A percentile compares a stretch with the other conserved stretches of the same genome.
Evolutionary conservation across 1,140 invertebrate species (phyloP).

Genomic region (Anastatus disparis): DNA sequence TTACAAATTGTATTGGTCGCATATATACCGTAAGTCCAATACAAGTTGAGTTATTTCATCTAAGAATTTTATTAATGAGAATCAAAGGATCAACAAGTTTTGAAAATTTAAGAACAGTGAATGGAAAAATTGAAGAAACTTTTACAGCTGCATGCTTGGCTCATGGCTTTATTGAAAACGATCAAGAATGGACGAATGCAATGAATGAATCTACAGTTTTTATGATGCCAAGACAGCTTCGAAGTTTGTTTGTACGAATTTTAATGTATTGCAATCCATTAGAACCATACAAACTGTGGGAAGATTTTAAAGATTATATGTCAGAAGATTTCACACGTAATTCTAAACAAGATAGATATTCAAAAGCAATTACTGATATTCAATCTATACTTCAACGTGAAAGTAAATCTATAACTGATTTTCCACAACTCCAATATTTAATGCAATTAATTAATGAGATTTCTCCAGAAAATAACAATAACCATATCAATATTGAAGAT

Average conservation of each 20-base stretch:
- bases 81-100: too few relatives aligned
- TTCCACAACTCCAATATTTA: too few relatives aligned
- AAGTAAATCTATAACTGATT: constrained; percentile 4
- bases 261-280: too few relatives aligned
- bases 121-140: constrained; percentile 42
- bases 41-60: too few relatives aligned
- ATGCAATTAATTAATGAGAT: not conserved
- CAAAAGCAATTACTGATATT: not conserved
- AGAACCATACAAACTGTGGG: constrained; percentile 32
- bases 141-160: constrained; percentile 53
- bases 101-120: too few relatives aligned
- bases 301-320: constrained; percentile 31
- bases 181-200: constrained; percentile 48
- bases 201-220: constrained; percentile 6
- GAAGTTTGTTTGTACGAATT: too few relatives aligned
- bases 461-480: not conserved
- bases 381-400: constrained; percentile 6
- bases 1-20: constrained; percentile 55
- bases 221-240: too few relatives aligned
- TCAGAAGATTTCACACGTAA: constrained; percentile 24
- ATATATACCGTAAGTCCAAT: too few relatives aligned
- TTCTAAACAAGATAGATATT: not conserved
- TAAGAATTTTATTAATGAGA: too few relatives aligned
- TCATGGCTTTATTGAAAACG: too few relatives aligned
- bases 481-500: not conserved